Base-by-base conservation (phyloP, 1,140 invertebrate species). In the Sminthurinus signatus region DNA sequence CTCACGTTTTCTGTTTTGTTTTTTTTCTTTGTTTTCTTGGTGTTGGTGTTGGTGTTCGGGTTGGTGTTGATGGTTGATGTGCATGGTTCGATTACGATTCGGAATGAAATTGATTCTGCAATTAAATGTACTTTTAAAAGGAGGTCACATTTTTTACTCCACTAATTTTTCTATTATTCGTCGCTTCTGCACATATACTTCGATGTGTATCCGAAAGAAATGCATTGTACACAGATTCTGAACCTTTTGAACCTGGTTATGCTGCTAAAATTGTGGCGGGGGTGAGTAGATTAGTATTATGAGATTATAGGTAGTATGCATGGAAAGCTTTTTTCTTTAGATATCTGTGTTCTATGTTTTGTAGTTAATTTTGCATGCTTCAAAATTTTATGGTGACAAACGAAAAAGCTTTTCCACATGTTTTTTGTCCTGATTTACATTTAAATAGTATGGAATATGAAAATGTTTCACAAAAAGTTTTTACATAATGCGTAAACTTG, bases 191-290 rank as follows among this genome's bases (percentile, higher is more conserved):
- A 14, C 28, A 64, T 56, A 44, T 50, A 57, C 23, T 65, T 46
- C 17, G 58, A 31, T 50, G 27, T 12, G 50, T 71, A 43, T 19
- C 60, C 23, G 19, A 55, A 23, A 31, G 57, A 52, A 52, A 69
- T 62, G 25, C 43, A 23, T 4, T 46, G 15, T 55, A 67, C 31
- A 23, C 19, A 5, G 31, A 60, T 28, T 43, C 36, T 31, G 51
- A 59, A 21, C 43, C 55, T 2, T 43, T 28, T 36, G 71, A 68
- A 44, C 64, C 64, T 46, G 71, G 66, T 12, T 73, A 67, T 57
- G 65, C 43, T 17, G 55, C 43, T 29, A 72, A 72, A 67, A 65
- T 73, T 2, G 69, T 71, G 59, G 61, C 67, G 42, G 68, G 62
- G 71, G 72, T 73, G 63, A 73, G 72, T 36, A 5, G 5, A 36